Conservation (phyloP, 2,888 invertebrate species). For the Trimorus sp. region DNA sequence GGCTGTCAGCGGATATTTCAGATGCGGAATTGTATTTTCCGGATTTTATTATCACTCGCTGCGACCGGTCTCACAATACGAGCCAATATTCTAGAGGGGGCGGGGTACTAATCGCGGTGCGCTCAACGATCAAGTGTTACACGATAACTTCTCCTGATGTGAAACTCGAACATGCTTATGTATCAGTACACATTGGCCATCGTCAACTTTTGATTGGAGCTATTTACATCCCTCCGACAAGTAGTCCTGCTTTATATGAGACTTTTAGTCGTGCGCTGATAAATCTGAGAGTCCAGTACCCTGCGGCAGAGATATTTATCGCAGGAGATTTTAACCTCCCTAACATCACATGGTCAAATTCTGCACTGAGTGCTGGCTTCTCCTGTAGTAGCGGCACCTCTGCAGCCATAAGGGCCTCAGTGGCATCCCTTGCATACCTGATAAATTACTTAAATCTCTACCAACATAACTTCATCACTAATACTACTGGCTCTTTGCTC, state of each 20-base stretch:
- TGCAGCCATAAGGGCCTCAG: no score
- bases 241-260: neutral
- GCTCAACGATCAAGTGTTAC: neutral
- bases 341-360: neutral
- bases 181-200: neutral
- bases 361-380: neutral
- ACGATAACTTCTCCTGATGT: neutral
- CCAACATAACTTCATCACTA: no score
- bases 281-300: neutral
- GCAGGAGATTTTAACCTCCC: neutral
- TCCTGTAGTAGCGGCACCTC: no score
- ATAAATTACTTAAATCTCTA: no score
- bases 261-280: neutral
- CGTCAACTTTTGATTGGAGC: neutral
- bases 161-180: neutral
- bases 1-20: neutral
- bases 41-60: neutral
- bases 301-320: neutral
- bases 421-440: no score
- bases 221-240: neutral
- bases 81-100: neutral
- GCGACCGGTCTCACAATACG: neutral
- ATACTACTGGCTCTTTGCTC: no score
- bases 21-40: neutral
- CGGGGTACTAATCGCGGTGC: neutral